Conservation (phyloP, 2,797 vertebrate genomes). For the Chelon labrosus region DNA sequence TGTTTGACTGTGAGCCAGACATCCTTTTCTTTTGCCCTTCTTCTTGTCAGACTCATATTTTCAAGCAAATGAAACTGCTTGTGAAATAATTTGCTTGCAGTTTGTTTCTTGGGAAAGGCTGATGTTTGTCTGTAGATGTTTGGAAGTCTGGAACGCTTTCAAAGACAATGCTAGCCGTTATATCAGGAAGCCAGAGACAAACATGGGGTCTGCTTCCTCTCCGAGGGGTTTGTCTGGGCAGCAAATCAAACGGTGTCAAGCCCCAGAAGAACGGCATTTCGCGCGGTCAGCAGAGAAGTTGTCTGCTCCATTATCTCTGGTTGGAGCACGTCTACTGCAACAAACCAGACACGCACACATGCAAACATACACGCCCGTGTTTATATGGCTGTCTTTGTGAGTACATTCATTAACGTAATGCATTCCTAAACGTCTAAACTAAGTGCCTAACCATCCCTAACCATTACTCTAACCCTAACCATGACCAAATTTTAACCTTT, state of each 20-base stretch:
- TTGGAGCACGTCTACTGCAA: slow-evolving; percentile 1
- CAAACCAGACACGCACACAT: neutral
- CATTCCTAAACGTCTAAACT: too few species aligned
- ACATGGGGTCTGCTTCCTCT: slow-evolving; percentile 25
- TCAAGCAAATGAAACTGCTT: neutral
- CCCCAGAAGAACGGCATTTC: slow-evolving; percentile 49
- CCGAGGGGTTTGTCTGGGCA: slow-evolving; percentile 52
- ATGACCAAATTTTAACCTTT: too few species aligned
- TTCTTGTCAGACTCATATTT: slow-evolving; percentile 7
- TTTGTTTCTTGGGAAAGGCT: slow-evolving; percentile 17
- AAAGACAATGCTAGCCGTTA: slow-evolving; percentile 37
- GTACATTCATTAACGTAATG: too few species aligned
- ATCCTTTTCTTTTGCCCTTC: neutral
- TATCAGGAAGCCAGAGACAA: slow-evolving; percentile 40
- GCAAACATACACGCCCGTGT: neutral
- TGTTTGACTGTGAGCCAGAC: slow-evolving; percentile 25
- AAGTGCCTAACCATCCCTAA: too few species aligned
- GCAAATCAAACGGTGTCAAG: slow-evolving; percentile 50
- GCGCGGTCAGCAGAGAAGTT: slow-evolving; percentile 60
- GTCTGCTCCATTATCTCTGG: slow-evolving; percentile 58
- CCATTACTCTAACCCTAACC: too few species aligned
- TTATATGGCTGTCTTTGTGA: too few species aligned
- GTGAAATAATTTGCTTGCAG: slow-evolving; percentile 25
- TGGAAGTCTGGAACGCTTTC: slow-evolving; percentile 32
- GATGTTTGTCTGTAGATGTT: slow-evolving; percentile 25